Conservation (phyloP, 92 coral and sea anemone genomes). For the Blastomussa wellsi region DNA sequence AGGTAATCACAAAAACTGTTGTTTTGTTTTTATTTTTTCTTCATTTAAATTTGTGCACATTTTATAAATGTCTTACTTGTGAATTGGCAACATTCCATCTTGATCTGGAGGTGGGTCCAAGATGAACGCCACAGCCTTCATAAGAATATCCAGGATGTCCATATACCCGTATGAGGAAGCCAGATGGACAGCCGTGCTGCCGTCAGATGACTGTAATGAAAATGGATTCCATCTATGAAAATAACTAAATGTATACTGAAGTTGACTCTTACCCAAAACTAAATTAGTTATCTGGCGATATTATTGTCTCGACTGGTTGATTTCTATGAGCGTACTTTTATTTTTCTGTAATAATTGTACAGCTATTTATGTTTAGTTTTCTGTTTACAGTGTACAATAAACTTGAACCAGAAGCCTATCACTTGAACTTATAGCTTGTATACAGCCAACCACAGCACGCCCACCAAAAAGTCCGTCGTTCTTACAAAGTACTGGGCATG, state of each 20-base stretch:
- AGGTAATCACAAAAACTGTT: too few relatives aligned
- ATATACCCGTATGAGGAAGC: conserved; percentile 95
- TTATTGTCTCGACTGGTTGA: too few relatives aligned
- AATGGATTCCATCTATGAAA: not conserved
- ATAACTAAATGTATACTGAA: too few relatives aligned
- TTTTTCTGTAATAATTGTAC: too few relatives aligned
- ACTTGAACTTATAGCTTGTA: not conserved
- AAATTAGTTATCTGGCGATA: too few relatives aligned
- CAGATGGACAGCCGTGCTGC: conserved; percentile 82
- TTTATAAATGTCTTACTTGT: conserved; percentile 53
- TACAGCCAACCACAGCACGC: not conserved
- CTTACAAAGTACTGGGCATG: not conserved
- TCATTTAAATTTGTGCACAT: not conserved
- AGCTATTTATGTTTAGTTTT: too few relatives aligned
- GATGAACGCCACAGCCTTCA: conserved; percentile 86
- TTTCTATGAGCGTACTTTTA: too few relatives aligned
- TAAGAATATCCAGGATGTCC: conserved; percentile 84
- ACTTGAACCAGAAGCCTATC: too few relatives aligned
- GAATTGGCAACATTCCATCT: conserved; percentile 86
- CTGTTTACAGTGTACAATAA: too few relatives aligned
- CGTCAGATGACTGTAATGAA: conserved; percentile 63
- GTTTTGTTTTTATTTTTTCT: too few relatives aligned
- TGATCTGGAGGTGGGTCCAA: conserved; percentile 84
- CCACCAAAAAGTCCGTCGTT: not conserved
- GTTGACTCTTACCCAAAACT: not conserved